Evolutionary conservation across 2,113 vertebrate genomes (phyloP), one percentile per base, ranked within the genome.

Genomic region (Agapornis roseicollis): DNA sequence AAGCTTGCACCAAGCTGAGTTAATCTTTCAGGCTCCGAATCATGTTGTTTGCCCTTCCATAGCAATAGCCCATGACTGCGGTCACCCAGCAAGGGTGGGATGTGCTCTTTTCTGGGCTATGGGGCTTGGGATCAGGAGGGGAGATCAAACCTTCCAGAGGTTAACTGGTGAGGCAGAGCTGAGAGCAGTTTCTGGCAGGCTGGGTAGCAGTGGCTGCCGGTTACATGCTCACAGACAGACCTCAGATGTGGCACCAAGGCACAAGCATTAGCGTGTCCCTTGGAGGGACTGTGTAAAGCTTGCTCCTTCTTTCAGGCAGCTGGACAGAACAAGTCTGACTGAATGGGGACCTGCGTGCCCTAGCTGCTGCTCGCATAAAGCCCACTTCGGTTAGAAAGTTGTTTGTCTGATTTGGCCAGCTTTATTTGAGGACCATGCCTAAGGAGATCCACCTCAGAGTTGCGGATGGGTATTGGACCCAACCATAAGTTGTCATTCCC

Each of bases 241-340:
- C n/a, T 19, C 53, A 49, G 60, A 22, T 44, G 13, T 70, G 65
- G 16, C 66, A 81, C 31, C 66, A 35, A 19, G 5, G 11, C 22
- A 11, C 0, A 1, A 70, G 8, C 35, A 16, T 39, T 1, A 8
- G 4, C 39, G 35, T 18, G 10, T 55, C 14, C 35, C 41, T 55
- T 9, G 7, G 29, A 39, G 11, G 31, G 29, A 12, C 27, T 37
- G 22, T 35, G 33, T 12, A 35, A 39, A 13, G n/a, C 28, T 72
- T 74, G 28, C 10, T 6, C 9, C 16, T 39, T 9, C 52, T 64
- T 76, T 42, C 50, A 46, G 46, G 42, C 9, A 24, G 8, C 56
- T 53, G 46, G n/a, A 37, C 27, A 24, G 31, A 65, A 7, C 17
- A 23, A 18, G 5, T 28, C 22, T 49, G 60, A 25, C 20, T 37